Evolutionary conservation across 2,113 vertebrate species (phyloP), one percentile per base, ranked within the genome.

Genomic region (Vimba vimba): DNA sequence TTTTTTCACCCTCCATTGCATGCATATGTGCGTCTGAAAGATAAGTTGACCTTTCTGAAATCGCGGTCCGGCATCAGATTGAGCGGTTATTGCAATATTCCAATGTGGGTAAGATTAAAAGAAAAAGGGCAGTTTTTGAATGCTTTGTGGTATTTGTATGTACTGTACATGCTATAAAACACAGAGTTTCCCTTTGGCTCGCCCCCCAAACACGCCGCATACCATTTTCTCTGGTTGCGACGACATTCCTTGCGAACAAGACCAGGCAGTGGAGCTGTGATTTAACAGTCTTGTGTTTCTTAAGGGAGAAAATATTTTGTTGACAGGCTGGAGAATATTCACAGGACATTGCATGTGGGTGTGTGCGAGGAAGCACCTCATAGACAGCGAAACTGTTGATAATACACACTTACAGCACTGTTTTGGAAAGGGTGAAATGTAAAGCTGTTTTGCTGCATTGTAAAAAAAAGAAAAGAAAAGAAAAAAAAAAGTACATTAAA

Each of bases 11-110:
- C 84, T 95, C 94, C 94, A 94, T 94, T 43, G 93, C 95, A 86
- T 94, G 94, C 94, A 92, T 95, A 95, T 95, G 95, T 96, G 96
- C 33, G 45, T 91, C 93, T 92, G 90, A 90, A 93, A 96, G 95
- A 97, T 96, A 96, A 87, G 93, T 82, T 96, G 96, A 97, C 97
- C 96, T 98, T 98, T 97, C 94, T 90, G 89, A 95, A 97, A 96
- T 97, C 95, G 95, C 93, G 91, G 93, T 95, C 91, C 90, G 85
- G 93, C 94, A 97, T 96, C 96, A 95, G 94, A 95, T 95, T 93
- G 92, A 95, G 92, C 89, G 91, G 89, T 96, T 95, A 95, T 95
- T 97, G 94, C 94, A 95, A 95, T 96, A 95, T 95, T 95, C 91
- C 91, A 94, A 88, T 87, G 91, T 91, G 89, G 89, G 91, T 86